Evolutionary conservation across 2,113 vertebrate genomes (phyloP), one percentile per base, ranked within the genome.

Genomic region (Rhabdomys dilectus): DNA sequence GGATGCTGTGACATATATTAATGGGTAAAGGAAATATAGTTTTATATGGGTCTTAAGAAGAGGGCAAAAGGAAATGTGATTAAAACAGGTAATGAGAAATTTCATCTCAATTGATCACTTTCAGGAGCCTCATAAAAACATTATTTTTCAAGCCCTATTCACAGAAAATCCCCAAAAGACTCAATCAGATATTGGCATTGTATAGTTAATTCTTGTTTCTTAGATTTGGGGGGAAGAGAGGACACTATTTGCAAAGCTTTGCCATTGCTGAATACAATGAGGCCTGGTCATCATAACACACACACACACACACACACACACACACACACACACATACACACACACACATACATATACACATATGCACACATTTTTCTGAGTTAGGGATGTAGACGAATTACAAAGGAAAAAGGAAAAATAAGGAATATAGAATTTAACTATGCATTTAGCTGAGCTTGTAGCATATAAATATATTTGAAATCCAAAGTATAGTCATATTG

Each of bases 351-450:
- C 17, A 22, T n/a, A 39, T 8, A 10, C 19, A 39, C 70, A 66
- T 5, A 64, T 7, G 26, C 21, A 76, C 24, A 80, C 31, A 56
- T 3, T 80, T 9, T 36, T 21, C 77, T 80, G 9, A 53, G 4
- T 56, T 8, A 22, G 1, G 3, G 9, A n/a, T 0, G 12, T 6
- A 19, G n/a, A n/a, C 24, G 51, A 5, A n/a, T 58, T 34, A 81
- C 19, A 58, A 81, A 58, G 10, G 1, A 22, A n/a, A 58, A 81
- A 58, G 21, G 2, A 36, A 81, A 81, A 81, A n/a, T 58, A n/a
- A 34, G 36, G 5, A 81, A 13, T 12, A 26, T 1, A 5, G 4
- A 53, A 53, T 51, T 51, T 11, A 51, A 48, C 31, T 58, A 21
- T 81, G 36, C 19, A 58, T 58, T 58, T 58, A 58, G 31, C 17